Percentiles rank a stretch among this genome's conserved stretches.
Conservation (phyloP, 2,113 vertebrate genomes). For the Psittacara wagleri region DNA sequence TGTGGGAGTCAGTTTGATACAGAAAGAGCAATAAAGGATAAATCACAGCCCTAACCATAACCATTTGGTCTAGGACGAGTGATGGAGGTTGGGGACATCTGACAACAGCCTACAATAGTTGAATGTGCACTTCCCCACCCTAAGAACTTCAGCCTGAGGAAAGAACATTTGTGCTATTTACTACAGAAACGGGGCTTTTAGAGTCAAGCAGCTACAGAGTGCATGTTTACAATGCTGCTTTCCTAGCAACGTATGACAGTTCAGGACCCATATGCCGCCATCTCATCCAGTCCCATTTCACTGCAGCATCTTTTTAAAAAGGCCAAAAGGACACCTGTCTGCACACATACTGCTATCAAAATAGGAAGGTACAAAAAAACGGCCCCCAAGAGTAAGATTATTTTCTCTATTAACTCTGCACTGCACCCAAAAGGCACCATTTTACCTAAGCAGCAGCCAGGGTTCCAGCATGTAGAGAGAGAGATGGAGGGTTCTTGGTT, state of each 20-base stretch:
- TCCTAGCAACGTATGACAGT: neutral
- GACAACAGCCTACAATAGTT: neutral
- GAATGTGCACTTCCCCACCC: neutral
- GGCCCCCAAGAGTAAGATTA: neutral
- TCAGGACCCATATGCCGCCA: neutral
- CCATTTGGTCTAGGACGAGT: neutral
- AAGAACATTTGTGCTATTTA: neutral
- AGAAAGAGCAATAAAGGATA: neutral
- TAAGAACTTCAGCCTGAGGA: neutral
- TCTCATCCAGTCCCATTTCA: neutral
- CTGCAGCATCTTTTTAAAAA: neutral
- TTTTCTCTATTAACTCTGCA: neutral
- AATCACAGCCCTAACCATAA: neutral
- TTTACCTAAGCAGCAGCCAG: slow-evolving; percentile 1
- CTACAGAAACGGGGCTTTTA: neutral
- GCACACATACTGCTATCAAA: neutral
- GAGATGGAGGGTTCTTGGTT: neutral
- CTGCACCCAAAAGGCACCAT: neutral
- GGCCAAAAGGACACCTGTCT: neutral
- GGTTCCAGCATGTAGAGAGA: neutral
- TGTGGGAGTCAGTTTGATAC: neutral
- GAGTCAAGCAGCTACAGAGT: neutral
- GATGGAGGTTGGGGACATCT: neutral
- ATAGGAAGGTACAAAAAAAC: neutral
- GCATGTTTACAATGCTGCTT: neutral